A percentile compares a stretch with the other conserved stretches of the same genome.
These are phyloP conservation scores for Entomobrya multifasciata DNA, from an alignment of 2,888 invertebrate genomes.

Conservation along the genomic window DNA sequence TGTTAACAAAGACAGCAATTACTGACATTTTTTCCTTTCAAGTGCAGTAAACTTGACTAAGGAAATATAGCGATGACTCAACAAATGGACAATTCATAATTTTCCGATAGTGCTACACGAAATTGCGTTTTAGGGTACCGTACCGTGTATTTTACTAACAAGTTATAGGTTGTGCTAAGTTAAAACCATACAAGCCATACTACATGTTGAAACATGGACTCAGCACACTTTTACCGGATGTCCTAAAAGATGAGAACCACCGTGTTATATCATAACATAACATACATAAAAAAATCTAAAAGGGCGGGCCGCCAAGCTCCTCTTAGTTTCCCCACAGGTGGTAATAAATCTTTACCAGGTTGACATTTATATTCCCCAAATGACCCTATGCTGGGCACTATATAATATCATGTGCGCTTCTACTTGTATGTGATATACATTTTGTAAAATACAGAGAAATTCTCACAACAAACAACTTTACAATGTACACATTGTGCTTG, in stretches of 20 bases:
- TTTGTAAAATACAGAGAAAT: too few species aligned
- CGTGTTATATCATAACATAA: conserved; percentile 57
- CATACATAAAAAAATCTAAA: conserved; percentile 60
- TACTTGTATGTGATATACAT: conserved; percentile 25
- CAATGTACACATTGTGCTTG: not conserved
- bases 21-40: too few species aligned
- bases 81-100: too few species aligned
- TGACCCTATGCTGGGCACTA: conserved; percentile 63
- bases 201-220: conserved; percentile 25
- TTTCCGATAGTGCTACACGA: too few species aligned
- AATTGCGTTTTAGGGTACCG: too few species aligned
- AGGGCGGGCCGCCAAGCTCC: conserved; percentile 45
- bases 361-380: conserved; percentile 78
- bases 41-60: too few species aligned
- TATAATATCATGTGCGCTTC: conserved; percentile 29
- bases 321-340: conserved; percentile 71
- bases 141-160: too few species aligned
- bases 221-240: not conserved
- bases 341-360: conserved; percentile 74
- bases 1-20: too few species aligned
- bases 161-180: too few species aligned
- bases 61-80: too few species aligned
- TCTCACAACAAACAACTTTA: not conserved
- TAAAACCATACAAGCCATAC: too few species aligned
- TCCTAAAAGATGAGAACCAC: conserved; percentile 57